Conservation (phyloP, 2,113 vertebrate genomes). For the Mixornis gularis region DNA sequence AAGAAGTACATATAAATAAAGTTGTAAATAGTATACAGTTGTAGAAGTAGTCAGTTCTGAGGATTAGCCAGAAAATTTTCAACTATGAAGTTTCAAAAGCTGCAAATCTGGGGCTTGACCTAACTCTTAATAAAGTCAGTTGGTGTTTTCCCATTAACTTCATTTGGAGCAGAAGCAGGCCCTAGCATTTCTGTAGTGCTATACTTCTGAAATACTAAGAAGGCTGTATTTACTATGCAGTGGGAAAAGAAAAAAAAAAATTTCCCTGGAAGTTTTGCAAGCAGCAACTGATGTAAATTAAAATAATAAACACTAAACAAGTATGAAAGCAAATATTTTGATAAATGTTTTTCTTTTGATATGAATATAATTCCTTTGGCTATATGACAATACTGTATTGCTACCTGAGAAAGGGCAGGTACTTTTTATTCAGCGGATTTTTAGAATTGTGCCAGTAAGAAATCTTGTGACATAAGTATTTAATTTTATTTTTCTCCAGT, state of each 20-base stretch:
- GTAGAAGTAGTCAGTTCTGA: conserved; percentile 49
- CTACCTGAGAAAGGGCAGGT: neutral
- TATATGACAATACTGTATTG: neutral
- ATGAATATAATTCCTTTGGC: conserved; percentile 1
- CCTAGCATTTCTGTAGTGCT: conserved; percentile 14
- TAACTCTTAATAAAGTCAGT: conserved; percentile 32
- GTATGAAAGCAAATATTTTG: conserved; percentile 60
- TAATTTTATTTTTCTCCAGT: neutral
- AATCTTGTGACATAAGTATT: neutral
- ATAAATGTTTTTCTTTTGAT: conserved; percentile 61
- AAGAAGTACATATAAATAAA: conserved; percentile 60
- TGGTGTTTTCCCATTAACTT: conserved; percentile 38
- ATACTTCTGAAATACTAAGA: conserved; percentile 60
- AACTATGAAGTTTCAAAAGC: conserved; percentile 28
- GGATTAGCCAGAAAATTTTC: conserved; percentile 38
- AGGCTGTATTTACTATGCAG: conserved; percentile 58
- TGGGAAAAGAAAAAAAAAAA: conserved; percentile 13
- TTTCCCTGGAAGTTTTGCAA: conserved; percentile 62
- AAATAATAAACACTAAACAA: conserved; percentile 56
- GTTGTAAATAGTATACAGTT: conserved; percentile 49
- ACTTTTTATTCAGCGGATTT: neutral
- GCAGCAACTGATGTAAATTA: conserved; percentile 52
- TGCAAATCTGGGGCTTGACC: neutral
- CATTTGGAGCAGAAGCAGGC: conserved; percentile 43
- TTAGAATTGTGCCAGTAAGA: neutral